These are phyloP conservation scores for Rattus norvegicus DNA, from an alignment of 2,113 vertebrate species.

Conservation along the genomic window GRCr8 NC_086019.1:205979001-205979500, in stretches of 20 bases:
- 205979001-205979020: conserved; percentile 57
- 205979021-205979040: conserved; percentile 58
- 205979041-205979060: background rate
- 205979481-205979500: background rate
- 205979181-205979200: background rate
- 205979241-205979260: background rate
- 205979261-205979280: background rate
- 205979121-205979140: background rate
- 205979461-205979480: background rate
- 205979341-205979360: too few species aligned
- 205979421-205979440: background rate
- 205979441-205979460: background rate
- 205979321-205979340: too few species aligned
- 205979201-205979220: too few species aligned
- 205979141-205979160: background rate
- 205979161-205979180: background rate
- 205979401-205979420: too few species aligned
- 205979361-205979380: too few species aligned
- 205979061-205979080: background rate
- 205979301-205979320: background rate
- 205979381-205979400: too few species aligned
- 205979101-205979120: background rate
- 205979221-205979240: background rate
- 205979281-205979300: background rate
- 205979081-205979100: background rate